These are phyloP conservation scores for Acanthosepion esculentum DNA, from an alignment of 2,888 invertebrate species.

Conservation along the genomic window DNA sequence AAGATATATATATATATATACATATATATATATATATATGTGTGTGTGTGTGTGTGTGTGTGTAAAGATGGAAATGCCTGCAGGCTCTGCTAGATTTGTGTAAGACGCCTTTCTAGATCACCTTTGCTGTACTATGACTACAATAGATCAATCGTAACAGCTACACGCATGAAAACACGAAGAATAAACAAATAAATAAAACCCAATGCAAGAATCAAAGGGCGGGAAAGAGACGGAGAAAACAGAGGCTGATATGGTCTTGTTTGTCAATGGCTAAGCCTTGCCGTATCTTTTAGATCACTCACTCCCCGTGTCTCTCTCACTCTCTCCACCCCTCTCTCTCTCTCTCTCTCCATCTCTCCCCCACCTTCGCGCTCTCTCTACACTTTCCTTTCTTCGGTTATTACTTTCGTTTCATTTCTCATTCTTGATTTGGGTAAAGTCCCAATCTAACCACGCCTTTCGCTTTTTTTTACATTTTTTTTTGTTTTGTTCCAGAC, in stretches of 20 bases:
- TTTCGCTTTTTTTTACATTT: too few species aligned
- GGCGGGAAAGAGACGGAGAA: not conserved
- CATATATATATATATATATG: too few species aligned
- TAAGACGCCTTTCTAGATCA: not conserved
- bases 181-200: not conserved
- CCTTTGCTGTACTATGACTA: not conserved
- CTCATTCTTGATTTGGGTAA: too few species aligned
- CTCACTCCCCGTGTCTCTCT: not conserved
- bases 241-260: not conserved
- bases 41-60: too few species aligned
- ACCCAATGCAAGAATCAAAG: not conserved
- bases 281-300: too few species aligned
- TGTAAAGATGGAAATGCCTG: not conserved
- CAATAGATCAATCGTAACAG: conserved; percentile 1
- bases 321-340: not conserved
- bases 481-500: too few species aligned
- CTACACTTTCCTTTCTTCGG: too few species aligned
- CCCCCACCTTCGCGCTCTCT: too few species aligned
- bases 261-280: not conserved
- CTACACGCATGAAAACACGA: not conserved
- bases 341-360: not conserved
- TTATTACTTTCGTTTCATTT: too few species aligned
- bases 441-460: too few species aligned
- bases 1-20: too few species aligned
- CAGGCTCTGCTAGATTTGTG: not conserved